These are phyloP conservation scores for Megalops cyprinoides DNA, from an alignment of 2,797 vertebrate genomes.

Conservation along the genomic window DNA sequence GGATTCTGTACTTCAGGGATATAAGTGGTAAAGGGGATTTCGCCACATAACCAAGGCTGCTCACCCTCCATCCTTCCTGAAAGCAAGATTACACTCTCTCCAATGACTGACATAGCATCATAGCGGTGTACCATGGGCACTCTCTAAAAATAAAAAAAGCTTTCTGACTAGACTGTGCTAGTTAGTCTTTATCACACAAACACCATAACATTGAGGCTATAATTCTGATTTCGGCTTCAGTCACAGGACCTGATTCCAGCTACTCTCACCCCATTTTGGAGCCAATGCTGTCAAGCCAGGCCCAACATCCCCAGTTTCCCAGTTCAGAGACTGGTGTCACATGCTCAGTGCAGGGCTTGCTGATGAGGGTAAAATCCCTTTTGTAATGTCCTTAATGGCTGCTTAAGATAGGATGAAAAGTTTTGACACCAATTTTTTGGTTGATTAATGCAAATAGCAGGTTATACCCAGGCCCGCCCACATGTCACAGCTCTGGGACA, in stretches of 20 bases:
- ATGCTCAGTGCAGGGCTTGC: background rate
- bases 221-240: background rate
- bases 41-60: background rate
- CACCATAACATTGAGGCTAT: too few species aligned
- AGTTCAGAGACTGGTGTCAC: background rate
- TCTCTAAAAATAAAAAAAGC: background rate
- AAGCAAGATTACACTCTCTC: background rate
- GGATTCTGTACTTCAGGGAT: background rate
- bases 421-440: background rate
- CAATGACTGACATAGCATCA: background rate
- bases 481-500: background rate
- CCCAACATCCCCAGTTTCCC: background rate
- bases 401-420: background rate
- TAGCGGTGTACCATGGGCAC: background rate
- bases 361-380: slow-evolving; percentile 4
- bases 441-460: background rate
- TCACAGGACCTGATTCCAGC: background rate
- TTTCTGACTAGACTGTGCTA: background rate
- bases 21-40: background rate
- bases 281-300: background rate
- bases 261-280: background rate
- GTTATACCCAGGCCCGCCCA: background rate
- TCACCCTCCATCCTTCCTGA: background rate
- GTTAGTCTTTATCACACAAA: too few species aligned
- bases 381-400: slow-evolving; percentile 25